Evolutionary conservation across 2,113 vertebrate genomes (phyloP).

Genomic region (Hypocryptadius cinnamomeus): DNA sequence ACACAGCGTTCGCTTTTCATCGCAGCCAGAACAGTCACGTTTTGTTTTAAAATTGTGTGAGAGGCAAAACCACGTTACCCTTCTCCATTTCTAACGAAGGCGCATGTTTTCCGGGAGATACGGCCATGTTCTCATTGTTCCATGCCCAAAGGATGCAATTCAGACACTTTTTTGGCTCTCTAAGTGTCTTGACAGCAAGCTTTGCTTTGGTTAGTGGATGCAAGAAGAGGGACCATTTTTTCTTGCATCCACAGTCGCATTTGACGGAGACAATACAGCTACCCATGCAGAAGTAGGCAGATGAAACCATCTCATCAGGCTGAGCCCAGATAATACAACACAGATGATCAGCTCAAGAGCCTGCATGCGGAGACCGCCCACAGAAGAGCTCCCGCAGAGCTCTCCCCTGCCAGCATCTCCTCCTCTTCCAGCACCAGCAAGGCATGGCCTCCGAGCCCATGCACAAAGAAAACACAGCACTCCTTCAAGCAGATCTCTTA

Average conservation of each 20-base stretch:
- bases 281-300: background rate
- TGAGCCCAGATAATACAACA: conserved; percentile 29
- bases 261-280: background rate
- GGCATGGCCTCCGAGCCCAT: background rate
- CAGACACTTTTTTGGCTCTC: background rate
- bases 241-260: background rate
- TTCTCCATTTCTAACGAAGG: background rate
- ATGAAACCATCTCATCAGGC: conserved; percentile 7
- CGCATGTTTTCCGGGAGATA: background rate
- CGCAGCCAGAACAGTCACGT: background rate
- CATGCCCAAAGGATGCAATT: background rate
- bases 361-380: fast-evolving
- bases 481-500: background rate
- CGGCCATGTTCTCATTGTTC: background rate
- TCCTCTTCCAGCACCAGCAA: background rate
- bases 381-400: conserved; percentile 8
- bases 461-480: background rate
- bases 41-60: background rate
- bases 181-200: background rate
- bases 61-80: background rate
- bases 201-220: background rate
- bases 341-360: conserved; percentile 25
- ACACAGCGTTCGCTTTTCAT: background rate
- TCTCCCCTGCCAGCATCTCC: background rate
- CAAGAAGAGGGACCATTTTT: background rate